Conservation (phyloP, 1,140 invertebrate genomes). For the Aphaenogaster rudis region DNA sequence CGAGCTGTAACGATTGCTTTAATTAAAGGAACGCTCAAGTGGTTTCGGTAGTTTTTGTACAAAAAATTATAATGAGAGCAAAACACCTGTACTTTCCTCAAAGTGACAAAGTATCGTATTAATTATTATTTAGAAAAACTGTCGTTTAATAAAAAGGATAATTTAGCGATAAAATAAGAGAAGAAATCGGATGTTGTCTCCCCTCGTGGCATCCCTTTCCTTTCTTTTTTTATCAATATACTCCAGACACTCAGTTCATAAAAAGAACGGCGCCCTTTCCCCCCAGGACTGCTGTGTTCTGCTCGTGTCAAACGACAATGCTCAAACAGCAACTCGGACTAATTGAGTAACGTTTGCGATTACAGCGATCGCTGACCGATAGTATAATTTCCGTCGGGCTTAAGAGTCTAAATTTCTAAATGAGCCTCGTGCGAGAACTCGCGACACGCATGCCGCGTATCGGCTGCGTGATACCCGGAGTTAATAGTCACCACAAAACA, state of each 20-base stretch:
- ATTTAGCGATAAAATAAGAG: background rate
- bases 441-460: constrained; percentile 24
- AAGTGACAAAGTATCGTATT: background rate
- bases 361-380: constrained; percentile 48
- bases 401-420: constrained; percentile 54
- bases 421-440: constrained; percentile 8
- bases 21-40: background rate
- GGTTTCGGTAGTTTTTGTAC: background rate
- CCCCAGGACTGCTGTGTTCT: background rate
- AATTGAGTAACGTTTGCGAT: constrained; percentile 55
- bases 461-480: constrained; percentile 12
- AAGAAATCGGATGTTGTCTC: background rate
- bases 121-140: constrained; percentile 10
- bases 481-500: constrained; percentile 65
- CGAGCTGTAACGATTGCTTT: constrained; percentile 30
- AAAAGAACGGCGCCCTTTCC: background rate
- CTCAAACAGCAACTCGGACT: constrained; percentile 7
- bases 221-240: background rate
- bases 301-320: constrained; percentile 41
- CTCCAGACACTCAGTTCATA: background rate
- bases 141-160: background rate
- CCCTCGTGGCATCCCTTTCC: background rate
- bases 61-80: background rate
- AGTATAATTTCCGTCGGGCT: constrained; percentile 43
- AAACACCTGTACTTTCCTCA: background rate